Base-by-base conservation (phyloP, 2,113 vertebrate genomes). In the Rafetus swinhoei region DNA sequence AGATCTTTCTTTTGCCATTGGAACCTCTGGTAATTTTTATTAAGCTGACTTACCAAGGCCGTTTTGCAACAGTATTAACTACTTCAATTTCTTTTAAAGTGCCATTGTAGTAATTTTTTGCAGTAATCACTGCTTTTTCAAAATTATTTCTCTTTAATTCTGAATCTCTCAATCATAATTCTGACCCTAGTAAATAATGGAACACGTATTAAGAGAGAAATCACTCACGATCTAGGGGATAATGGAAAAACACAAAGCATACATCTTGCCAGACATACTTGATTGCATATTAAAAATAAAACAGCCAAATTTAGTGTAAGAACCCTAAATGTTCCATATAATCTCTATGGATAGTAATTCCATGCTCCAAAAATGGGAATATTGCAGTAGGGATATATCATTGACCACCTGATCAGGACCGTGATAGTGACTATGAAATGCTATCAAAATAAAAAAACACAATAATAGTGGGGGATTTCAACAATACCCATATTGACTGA, bases 71-170 rank as follows among this genome's bases (percentile, higher is more conserved):
- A 2, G 2, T 62, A 32, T 72, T 65, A 57, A 21, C 25, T 1
- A 14, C 82, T 81, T 74, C 50, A 81, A 21, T 91, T 81, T 2
- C 27, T 54, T 54, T 7, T 89, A 9, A 21, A 85, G 45, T 45
- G 5, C 7, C 32, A 12, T 1, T 1, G 3, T 32, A 53, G 35
- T 53, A 60, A 25, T 45, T 81, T 93, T 74, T 77, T 5, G 65
- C 72, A 90, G 56, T 10, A 9, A 13, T 19, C 22, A 0, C 0
- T 57, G 45, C 1, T 57, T 2, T 85, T 84, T 50, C 81, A 18
- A 45, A 45, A 25, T 76, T 53, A 81, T 1, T 80, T 14, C 16
- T 57, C 87, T 86, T 35, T n/a, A 88, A 53, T 6, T 87, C 60
- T 81, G 81, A 14, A 0, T 22, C 87, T 29, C 29, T 27, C 0